These are phyloP conservation scores for Argyresthia goedartella DNA, from an alignment of 2,888 invertebrate genomes.

Conservation along the genomic window DNA sequence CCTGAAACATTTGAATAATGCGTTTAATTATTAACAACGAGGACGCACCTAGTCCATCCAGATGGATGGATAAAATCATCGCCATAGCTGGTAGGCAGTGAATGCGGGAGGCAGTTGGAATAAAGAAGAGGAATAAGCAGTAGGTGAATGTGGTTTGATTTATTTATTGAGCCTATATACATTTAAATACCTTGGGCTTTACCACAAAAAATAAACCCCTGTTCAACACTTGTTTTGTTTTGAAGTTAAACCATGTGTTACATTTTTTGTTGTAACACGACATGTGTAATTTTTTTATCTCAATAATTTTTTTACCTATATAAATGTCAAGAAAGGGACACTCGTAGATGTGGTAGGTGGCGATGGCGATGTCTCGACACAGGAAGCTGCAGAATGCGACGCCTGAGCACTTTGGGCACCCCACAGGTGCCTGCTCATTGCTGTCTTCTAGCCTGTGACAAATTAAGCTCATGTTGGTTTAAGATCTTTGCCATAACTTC, in stretches of 20 bases:
- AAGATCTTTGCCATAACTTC: no score
- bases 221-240: no score
- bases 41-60: background rate
- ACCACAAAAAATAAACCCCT: no score
- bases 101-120: background rate
- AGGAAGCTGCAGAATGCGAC: slow-evolving; percentile 80
- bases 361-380: slow-evolving; percentile 75
- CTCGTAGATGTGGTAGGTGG: slow-evolving; percentile 80
- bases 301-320: slow-evolving; percentile 65
- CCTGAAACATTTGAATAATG: slow-evolving; percentile 37
- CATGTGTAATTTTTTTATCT: no score
- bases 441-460: slow-evolving; percentile 33
- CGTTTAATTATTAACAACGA: background rate
- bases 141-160: background rate
- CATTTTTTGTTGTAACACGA: no score
- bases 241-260: no score
- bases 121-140: background rate
- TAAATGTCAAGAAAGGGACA: slow-evolving; percentile 81
- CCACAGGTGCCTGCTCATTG: slow-evolving; percentile 70
- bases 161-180: no score
- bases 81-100: background rate
- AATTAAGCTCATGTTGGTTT: no score
- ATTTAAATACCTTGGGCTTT: no score
- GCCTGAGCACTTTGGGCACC: slow-evolving; percentile 80
- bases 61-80: background rate